A percentile compares a stretch with the other conserved stretches of the same genome.
phyloP scores from a whole-genome alignment of 2,797 vertebrate genomes.

The Natrix natrix region DNA sequence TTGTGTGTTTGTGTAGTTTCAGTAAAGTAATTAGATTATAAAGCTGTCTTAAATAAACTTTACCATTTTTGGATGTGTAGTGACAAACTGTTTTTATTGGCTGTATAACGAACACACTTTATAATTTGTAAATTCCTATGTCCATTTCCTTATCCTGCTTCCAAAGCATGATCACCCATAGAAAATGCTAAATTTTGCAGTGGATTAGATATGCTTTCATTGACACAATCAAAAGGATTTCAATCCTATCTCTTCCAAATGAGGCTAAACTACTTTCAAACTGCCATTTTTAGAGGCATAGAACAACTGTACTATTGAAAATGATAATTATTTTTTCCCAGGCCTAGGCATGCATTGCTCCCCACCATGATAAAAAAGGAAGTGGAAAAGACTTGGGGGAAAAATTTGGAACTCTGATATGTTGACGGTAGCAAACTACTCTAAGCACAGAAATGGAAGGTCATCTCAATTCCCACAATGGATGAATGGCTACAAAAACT shows the following conservation, averaged over 20 bases:
- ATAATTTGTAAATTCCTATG: background rate
- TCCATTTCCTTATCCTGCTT: background rate
- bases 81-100: background rate
- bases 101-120: background rate
- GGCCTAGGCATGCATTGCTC: background rate
- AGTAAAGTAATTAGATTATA: background rate
- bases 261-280: background rate
- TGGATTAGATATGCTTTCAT: background rate
- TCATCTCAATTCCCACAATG: too few relatives aligned
- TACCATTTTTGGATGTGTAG: conserved; percentile 9
- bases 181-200: background rate
- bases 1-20: background rate
- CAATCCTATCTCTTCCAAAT: background rate
- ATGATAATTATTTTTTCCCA: background rate
- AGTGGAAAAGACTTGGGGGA: too few relatives aligned
- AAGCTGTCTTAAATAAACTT: conserved; percentile 14
- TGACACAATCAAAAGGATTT: background rate
- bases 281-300: background rate
- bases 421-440: too few relatives aligned
- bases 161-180: background rate
- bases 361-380: background rate
- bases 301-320: background rate
- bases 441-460: too few relatives aligned
- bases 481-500: too few relatives aligned
- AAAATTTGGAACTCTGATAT: too few relatives aligned